phyloP scores from a whole-genome alignment of 2,888 invertebrate genomes.

The Tachina grossa region DNA sequence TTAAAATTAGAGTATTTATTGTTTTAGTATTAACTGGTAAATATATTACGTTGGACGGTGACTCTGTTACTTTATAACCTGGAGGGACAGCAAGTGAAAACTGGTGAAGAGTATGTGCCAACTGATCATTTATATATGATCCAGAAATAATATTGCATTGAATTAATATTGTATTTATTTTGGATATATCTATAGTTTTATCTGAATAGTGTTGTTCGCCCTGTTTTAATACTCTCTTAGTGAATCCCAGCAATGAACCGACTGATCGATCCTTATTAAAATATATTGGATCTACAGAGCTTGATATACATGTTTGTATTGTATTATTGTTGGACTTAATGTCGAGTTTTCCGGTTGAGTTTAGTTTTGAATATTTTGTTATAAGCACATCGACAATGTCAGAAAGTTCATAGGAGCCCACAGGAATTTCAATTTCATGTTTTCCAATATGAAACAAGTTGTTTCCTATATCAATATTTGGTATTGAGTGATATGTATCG shows the following conservation, averaged over 20 bases:
- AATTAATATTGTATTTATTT: conserved; percentile 70
- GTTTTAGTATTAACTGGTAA: conserved; percentile 74
- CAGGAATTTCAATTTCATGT: conserved; percentile 36
- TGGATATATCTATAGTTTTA: conserved; percentile 76
- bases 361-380: conserved; percentile 24
- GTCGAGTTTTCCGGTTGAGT: conserved; percentile 24
- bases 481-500: conserved; percentile 47
- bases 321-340: conserved; percentile 35
- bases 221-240: neutral
- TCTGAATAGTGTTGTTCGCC: conserved; percentile 71
- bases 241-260: conserved; percentile 19
- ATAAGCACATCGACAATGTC: conserved; percentile 43
- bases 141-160: conserved; percentile 65
- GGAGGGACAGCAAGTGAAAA: conserved; percentile 71
- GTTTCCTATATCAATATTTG: conserved; percentile 57
- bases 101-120: conserved; percentile 73
- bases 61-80: conserved; percentile 79
- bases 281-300: conserved; percentile 69
- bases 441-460: conserved; percentile 52
- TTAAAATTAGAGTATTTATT: conserved; percentile 75
- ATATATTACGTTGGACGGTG: conserved; percentile 77
- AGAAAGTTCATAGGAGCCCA: conserved; percentile 55
- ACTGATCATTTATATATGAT: conserved; percentile 63
- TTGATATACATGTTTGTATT: conserved; percentile 41
- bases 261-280: conserved; percentile 56